Base-by-base conservation (phyloP, 1,140 invertebrate genomes). In the Asobara japonica region DNA sequence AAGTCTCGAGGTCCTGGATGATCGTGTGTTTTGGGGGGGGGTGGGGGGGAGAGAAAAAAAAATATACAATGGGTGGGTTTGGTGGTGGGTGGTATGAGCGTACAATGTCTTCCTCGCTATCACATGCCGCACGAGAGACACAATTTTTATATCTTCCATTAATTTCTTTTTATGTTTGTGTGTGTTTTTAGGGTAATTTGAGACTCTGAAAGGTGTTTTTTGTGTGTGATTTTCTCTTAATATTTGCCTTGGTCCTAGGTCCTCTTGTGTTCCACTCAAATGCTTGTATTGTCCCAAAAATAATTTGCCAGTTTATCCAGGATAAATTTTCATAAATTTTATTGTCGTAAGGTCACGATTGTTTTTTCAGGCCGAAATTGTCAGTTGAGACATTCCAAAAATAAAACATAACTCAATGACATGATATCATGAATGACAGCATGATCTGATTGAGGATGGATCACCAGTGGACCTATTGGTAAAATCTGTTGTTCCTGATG, bases 51-150 rank as follows among this genome's bases (percentile, higher is more conserved):
- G 62, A 77, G 30, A 75, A 16, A 76, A 68, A 69, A 68, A 72
- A 77, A 77, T 78, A 76, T 78, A 80, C 78, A 81, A 60, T 74
- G 73, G 71, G 69, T 65, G 73, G 56, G 5, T 36, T 36, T 5
- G 5, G 31, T 36, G 31, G 31, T 36, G 31, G 18, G 51, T 13
- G n/a, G 25, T 25, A 56, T 56, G 51, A 56, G 51, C 69, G 69
- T 41, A 56, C 76, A 66, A 56, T 78, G 77, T 82, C 76, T 76
- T 81, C 74, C 79, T 81, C 73, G 56, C 74, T 81, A 78, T 82
- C 81, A 80, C 79, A 75, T 79, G 81, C 82, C 82, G 81, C 82
- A 79, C 83, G 62, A 70, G 31, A 62, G 29, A 64, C 29, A 70
- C 38, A 61, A 27, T 3, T 51, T 56, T 56, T 56, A 25, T 5